Percentiles rank a stretch among this genome's conserved stretches.
phyloP scores from a whole-genome alignment of 2,113 vertebrate species.

The Cairina moschata region DNA sequence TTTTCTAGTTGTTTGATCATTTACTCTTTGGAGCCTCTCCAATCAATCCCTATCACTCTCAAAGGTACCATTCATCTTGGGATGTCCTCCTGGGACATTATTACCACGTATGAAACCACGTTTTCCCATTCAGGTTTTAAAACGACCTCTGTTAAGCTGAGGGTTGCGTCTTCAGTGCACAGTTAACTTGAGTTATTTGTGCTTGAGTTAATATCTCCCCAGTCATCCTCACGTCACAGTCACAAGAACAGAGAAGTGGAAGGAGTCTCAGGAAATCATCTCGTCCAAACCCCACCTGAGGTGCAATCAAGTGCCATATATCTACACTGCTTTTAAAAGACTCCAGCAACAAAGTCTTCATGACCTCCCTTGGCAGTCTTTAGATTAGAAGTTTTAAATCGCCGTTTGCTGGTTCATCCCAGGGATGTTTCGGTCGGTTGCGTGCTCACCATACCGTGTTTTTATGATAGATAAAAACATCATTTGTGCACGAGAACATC shows the following conservation, averaged over 20 bases:
- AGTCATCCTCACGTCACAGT: neutral
- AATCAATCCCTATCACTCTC: neutral
- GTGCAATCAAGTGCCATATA: neutral
- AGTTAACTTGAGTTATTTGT: constrained; percentile 56
- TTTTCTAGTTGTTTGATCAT: constrained; percentile 20
- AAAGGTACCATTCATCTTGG: constrained; percentile 13
- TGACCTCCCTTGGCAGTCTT: neutral
- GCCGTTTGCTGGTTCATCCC: neutral
- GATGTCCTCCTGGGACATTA: constrained; percentile 10
- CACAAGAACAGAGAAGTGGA: neutral
- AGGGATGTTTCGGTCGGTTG: neutral
- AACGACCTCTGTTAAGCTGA: constrained; percentile 27
- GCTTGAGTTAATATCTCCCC: neutral
- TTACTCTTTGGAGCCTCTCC: constrained; percentile 14
- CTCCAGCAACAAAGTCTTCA: neutral
- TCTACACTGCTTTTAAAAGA: neutral
- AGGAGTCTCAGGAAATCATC: constrained; percentile 1
- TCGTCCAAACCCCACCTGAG: neutral
- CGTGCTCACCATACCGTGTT: neutral
- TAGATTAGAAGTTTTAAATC: neutral
- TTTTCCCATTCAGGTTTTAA: constrained; percentile 41
- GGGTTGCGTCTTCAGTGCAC: neutral
- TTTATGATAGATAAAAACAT: neutral
- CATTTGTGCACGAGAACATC: neutral
- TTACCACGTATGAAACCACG: neutral